These are phyloP conservation scores for Otus sunia DNA, from an alignment of 2,113 vertebrate species.

Conservation along the genomic window DNA sequence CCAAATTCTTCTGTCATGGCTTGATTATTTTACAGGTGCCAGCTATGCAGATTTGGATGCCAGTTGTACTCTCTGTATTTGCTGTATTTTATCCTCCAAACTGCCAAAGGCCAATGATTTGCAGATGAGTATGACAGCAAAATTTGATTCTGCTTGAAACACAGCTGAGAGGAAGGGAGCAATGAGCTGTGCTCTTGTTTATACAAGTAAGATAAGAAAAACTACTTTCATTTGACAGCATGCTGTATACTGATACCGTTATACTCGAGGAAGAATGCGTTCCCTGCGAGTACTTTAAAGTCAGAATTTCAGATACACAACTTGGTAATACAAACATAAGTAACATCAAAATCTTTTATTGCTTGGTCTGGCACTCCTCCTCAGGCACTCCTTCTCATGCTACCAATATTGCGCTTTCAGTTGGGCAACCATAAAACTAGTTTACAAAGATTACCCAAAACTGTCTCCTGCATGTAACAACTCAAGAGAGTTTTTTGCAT, in stretches of 20 bases:
- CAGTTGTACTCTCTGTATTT: not conserved
- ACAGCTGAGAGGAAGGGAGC: not conserved
- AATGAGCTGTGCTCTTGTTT: not conserved
- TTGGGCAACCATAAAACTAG: not conserved
- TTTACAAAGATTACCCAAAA: not conserved
- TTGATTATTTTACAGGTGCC: not conserved
- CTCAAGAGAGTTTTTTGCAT: not conserved
- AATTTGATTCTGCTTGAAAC: not conserved
- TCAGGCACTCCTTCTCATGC: not conserved
- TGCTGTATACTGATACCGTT: not conserved
- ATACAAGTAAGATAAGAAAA: slow-evolving; percentile 30
- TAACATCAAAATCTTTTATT: not conserved
- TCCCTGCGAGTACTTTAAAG: not conserved
- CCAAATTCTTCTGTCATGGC: not conserved
- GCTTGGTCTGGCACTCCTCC: not conserved
- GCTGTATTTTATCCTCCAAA: not conserved
- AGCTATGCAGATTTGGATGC: not conserved
- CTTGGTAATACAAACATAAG: not conserved
- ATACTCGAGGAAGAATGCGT: not conserved
- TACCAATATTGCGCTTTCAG: not conserved
- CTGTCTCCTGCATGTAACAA: not conserved
- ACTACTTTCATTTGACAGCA: not conserved
- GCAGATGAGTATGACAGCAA: not conserved
- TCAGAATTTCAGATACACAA: not conserved
- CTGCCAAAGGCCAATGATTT: not conserved